A percentile compares a stretch with the other conserved stretches of the same genome.
phyloP scores from a whole-genome alignment of 2,113 vertebrate species.

The Peucedramus taeniatus region DNA sequence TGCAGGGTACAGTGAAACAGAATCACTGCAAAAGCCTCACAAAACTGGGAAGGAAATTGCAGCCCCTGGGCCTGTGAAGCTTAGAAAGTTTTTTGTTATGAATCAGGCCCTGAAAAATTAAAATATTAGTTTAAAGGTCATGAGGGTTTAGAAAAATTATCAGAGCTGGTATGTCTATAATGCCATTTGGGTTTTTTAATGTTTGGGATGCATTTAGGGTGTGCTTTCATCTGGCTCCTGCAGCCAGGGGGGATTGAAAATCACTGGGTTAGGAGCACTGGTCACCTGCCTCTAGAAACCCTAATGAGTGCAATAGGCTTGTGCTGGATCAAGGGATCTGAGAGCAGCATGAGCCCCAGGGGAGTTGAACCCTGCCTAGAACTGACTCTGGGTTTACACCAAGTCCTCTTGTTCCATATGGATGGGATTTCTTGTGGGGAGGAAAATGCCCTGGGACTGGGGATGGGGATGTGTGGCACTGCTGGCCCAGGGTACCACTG shows the following conservation, averaged over 20 bases:
- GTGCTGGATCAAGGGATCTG: neutral
- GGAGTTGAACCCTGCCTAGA: neutral
- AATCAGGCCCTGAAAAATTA: neutral
- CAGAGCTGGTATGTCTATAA: neutral
- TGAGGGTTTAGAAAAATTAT: neutral
- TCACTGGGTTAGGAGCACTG: neutral
- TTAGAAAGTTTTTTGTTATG: neutral
- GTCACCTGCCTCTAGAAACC: neutral
- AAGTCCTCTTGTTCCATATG: neutral
- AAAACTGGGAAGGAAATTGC: neutral
- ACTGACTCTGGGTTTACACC: neutral
- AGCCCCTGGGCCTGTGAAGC: neutral
- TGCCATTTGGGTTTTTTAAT: neutral
- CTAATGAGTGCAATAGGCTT: accelerated
- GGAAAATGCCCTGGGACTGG: neutral
- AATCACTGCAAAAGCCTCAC: neutral
- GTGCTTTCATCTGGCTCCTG: neutral
- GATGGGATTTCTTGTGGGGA: neutral
- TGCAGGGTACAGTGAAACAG: neutral
- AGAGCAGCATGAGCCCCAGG: neutral
- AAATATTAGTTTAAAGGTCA: neutral
- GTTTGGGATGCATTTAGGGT: neutral
- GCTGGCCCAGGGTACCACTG: neutral
- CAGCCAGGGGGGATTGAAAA: neutral
- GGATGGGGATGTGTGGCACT: too few species aligned